Percentiles rank a stretch among this genome's conserved stretches.
These are phyloP conservation scores for Periparus ater DNA, from an alignment of 2,797 vertebrate species.

Conservation along the genomic window DNA sequence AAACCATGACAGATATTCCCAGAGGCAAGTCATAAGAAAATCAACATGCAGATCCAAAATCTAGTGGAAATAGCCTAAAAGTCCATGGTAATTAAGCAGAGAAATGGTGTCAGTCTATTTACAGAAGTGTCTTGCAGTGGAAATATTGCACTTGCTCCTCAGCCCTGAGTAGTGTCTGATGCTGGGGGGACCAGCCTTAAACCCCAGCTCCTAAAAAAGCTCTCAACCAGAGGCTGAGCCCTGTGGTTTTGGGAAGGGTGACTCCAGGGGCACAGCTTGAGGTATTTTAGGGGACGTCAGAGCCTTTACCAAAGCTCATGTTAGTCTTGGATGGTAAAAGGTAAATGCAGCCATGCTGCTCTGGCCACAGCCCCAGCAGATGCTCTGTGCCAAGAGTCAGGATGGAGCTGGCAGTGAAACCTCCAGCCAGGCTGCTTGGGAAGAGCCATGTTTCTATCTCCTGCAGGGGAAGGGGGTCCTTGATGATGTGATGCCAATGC, in stretches of 20 bases:
- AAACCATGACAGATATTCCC: not conserved
- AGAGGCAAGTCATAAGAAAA: not conserved
- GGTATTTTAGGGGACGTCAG: not conserved
- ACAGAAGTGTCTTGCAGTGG: not conserved
- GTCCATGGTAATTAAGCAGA: not conserved
- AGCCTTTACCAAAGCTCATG: not conserved
- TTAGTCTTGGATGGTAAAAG: not conserved
- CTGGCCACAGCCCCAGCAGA: not conserved
- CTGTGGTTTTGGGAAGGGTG: not conserved
- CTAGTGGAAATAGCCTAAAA: not conserved
- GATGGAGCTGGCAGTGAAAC: rapidly evolving
- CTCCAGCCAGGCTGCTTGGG: not conserved
- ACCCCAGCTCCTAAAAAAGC: not conserved
- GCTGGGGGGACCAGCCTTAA: not conserved
- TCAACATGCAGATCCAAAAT: not conserved
- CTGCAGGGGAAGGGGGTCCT: not conserved
- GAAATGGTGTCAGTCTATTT: not conserved
- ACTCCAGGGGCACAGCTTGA: not conserved
- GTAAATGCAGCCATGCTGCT: not conserved
- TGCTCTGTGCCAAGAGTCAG: rapidly evolving
- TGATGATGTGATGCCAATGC: not conserved
- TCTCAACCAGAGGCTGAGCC: not conserved
- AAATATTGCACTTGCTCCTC: not conserved
- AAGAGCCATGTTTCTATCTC: not conserved
- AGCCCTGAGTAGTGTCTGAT: not conserved